Percentiles rank a stretch among this genome's conserved stretches.
phyloP scores from a whole-genome alignment of 1,140 invertebrate genomes.

The Nixonia krombeini region DNA sequence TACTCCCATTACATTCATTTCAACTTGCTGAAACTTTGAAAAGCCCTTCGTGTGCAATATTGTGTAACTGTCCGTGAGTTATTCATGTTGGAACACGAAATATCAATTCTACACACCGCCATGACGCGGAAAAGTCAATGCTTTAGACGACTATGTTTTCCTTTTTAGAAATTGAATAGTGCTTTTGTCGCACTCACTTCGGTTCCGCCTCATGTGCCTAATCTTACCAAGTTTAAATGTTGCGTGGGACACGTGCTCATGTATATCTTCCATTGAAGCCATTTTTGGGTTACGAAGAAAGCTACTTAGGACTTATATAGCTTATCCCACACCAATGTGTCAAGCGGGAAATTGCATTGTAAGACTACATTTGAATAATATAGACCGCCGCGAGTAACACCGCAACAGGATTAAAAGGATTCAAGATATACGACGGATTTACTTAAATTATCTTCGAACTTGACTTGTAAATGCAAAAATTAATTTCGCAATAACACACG shows the following conservation, averaged over 20 bases:
- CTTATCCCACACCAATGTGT: constrained; percentile 43
- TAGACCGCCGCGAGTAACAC: constrained; percentile 28
- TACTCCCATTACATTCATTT: neutral
- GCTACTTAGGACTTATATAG: constrained; percentile 46
- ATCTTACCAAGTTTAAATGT: constrained; percentile 32
- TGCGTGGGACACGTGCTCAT: constrained; percentile 38
- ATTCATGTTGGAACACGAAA: constrained; percentile 23
- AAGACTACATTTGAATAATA: constrained; percentile 44
- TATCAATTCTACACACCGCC: constrained; percentile 16
- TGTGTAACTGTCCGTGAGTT: constrained; percentile 13
- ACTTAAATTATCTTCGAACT: constrained; percentile 9
- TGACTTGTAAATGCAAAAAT: too few species aligned
- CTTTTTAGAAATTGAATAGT: constrained; percentile 15
- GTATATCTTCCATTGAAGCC: constrained; percentile 27
- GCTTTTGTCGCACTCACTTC: constrained; percentile 27
- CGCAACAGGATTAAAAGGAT: constrained; percentile 36
- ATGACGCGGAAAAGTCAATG: constrained; percentile 13
- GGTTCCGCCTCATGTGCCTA: constrained; percentile 38
- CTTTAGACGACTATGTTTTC: neutral
- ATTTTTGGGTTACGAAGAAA: constrained; percentile 43
- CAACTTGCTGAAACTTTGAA: constrained; percentile 8
- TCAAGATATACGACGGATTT: constrained; percentile 26
- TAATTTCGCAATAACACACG: too few species aligned
- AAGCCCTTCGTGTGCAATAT: constrained; percentile 15
- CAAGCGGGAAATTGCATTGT: constrained; percentile 43